Evolutionary conservation across 2,888 invertebrate genomes (phyloP), one percentile per base, ranked within the genome.

Genomic region (Melinaea marsaeus): DNA sequence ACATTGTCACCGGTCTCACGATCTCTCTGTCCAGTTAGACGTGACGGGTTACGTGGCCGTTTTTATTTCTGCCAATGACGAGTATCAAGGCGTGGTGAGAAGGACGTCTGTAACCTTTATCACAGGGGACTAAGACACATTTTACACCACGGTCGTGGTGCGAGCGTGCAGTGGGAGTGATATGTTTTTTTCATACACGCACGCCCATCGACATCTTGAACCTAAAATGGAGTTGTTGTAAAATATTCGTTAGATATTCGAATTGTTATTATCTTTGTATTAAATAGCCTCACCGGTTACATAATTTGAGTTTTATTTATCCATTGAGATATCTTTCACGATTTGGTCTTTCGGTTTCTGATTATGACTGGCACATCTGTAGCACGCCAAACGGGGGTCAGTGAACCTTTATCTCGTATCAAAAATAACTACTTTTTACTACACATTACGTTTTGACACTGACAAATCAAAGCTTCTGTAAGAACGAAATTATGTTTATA

Each of bases 11-110:
- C 85, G 80, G 82, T 79, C 82, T 85, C 89, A 88, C 89, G 89
- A 89, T 88, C 86, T 88, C 87, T 79, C 87, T 86, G 88, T 84
- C 88, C 88, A 84, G 75, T 84, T 80, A 84, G 82, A 88, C 88
- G 90, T 89, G 90, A 90, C 89, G 83, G 84, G 89, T 85, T 88
- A 90, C 90, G 90, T 89, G 89, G 86, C 84, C 84, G 88, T 90
- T 90, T 90, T 90, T 90, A 90, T 90, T 89, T 90, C 90, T 90
- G 90, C 90, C 90, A 90, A 90, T 90, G 90, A 89, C 89, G 85
- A 83, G 87, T 88, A 88, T 83, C 83, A 89, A 89, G 90, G 90
- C 90, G 90, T 89, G 90, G 90, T 90, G 79, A 79, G 77, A 74
- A 71, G 80, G 54, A 63, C 66, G 67, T 57, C 61, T 63, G 58